Conservation (phyloP, 2,797 vertebrate genomes). For the Melanotaenia trifasciata region DNA sequence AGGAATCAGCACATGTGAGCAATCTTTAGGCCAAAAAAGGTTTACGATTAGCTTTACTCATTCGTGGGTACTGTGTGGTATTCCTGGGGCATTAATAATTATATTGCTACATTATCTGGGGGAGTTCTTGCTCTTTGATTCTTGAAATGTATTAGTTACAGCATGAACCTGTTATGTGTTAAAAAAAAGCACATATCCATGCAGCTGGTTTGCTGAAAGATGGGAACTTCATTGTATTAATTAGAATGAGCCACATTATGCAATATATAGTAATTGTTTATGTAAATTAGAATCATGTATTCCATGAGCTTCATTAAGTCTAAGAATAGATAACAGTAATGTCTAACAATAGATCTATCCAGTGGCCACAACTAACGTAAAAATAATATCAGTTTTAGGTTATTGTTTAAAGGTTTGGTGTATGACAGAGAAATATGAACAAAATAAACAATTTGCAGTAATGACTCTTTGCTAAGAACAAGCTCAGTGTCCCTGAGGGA, state of each 20-base stretch:
- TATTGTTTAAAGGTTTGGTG: no score
- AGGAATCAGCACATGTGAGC: not conserved
- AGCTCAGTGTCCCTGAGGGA: no score
- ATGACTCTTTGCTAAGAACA: no score
- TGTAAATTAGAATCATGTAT: no score
- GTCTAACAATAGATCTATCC: no score
- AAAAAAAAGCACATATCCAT: slow-evolving; percentile 15
- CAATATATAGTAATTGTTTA: no score
- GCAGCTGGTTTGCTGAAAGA: slow-evolving; percentile 17
- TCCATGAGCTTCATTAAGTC: no score
- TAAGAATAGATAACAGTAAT: no score
- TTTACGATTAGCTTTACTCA: not conserved
- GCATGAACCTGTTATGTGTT: slow-evolving; percentile 13
- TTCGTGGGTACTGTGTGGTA: not conserved
- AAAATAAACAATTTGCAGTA: no score
- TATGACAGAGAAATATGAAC: no score
- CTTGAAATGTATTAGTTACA: slow-evolving; percentile 22
- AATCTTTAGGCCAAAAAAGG: not conserved
- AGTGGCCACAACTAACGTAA: no score
- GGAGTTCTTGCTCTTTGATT: slow-evolving; percentile 27
- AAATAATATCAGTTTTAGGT: no score
- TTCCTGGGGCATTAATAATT: slow-evolving; percentile 5
- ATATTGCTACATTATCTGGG: slow-evolving; percentile 18
- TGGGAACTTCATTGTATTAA: slow-evolving; percentile 9
- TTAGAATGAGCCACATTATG: slow-evolving; percentile 16